Evolutionary conservation across 2,113 vertebrate species (phyloP).

Genomic region (Ginglymostoma cirratum): DNA sequence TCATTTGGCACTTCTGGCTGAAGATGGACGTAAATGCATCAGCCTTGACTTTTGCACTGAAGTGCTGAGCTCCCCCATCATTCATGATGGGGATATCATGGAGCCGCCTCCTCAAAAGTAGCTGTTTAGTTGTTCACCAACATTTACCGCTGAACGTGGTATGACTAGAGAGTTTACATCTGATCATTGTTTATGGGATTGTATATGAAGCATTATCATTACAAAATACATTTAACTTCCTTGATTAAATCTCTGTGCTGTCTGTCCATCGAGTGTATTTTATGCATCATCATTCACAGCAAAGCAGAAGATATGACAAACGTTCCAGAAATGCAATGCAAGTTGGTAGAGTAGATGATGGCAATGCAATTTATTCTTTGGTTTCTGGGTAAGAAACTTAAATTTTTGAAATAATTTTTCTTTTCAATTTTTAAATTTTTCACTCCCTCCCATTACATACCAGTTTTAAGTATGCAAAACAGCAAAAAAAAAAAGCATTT

Average conservation of each 20-base stretch:
- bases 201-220: too few species aligned
- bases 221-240: neutral
- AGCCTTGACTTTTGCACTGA: too few species aligned
- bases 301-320: neutral
- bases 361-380: neutral
- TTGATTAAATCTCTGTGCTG: neutral
- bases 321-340: neutral
- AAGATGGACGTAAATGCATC: too few species aligned
- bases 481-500: neutral
- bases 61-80: too few species aligned
- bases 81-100: too few species aligned
- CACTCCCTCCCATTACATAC: neutral
- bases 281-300: neutral
- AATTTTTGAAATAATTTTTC: neutral
- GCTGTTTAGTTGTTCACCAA: too few species aligned
- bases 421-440: neutral
- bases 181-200: too few species aligned
- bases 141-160: too few species aligned
- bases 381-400: neutral
- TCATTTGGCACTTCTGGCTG: too few species aligned
- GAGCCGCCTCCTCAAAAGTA: too few species aligned
- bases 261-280: neutral
- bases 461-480: neutral
- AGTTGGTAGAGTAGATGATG: neutral
- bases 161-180: too few species aligned